These are phyloP conservation scores for Ctenochaetus hawaiiensis DNA, from an alignment of 2,797 vertebrate genomes.

Conservation along the genomic window DNA sequence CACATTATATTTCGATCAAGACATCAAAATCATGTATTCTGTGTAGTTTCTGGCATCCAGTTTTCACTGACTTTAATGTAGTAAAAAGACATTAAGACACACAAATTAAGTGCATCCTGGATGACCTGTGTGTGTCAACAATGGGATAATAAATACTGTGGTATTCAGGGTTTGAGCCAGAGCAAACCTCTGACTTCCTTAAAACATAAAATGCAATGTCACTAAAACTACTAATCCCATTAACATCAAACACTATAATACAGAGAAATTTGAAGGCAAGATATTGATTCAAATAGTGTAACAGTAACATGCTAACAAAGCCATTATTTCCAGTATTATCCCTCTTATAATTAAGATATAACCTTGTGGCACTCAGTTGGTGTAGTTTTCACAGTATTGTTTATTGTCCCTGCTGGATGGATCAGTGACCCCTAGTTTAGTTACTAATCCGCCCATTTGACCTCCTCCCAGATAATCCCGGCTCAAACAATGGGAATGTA, in stretches of 20 bases:
- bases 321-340: neutral
- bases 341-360: neutral
- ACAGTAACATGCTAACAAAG: neutral
- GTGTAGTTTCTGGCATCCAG: conserved; percentile 7
- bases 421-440: neutral
- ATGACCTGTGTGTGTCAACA: neutral
- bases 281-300: neutral
- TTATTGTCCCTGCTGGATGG: neutral
- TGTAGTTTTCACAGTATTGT: neutral
- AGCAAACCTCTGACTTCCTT: neutral
- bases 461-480: neutral
- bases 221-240: no score
- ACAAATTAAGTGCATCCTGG: neutral
- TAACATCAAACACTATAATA: neutral
- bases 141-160: conserved; percentile 16
- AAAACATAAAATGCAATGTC: neutral
- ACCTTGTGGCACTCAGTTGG: neutral
- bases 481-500: neutral
- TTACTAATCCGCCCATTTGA: neutral
- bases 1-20: conserved; percentile 26
- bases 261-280: neutral
- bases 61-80: no score
- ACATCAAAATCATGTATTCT: conserved; percentile 15
- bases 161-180: conserved; percentile 4
- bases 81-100: neutral